These are phyloP conservation scores for Chelonoidis abingdonii DNA, from an alignment of 2,113 vertebrate species.

Conservation along the genomic window DNA sequence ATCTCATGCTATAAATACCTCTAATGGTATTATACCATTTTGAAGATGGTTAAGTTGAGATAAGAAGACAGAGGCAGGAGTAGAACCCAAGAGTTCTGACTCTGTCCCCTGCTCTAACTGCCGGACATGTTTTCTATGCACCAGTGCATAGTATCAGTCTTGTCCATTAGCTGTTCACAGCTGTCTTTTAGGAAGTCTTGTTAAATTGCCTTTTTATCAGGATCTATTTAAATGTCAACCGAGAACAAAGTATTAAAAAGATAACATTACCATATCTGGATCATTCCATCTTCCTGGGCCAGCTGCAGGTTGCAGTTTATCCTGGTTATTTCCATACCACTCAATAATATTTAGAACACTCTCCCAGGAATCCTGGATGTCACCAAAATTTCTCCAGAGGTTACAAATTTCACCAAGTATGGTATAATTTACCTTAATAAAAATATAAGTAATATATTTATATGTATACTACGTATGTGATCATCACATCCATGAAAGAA, in stretches of 20 bases:
- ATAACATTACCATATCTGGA: slow-evolving; percentile 52
- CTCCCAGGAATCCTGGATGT: slow-evolving; percentile 58
- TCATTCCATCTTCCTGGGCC: slow-evolving; percentile 61
- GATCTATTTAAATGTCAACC: neutral
- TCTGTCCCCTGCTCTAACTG: neutral
- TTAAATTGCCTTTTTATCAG: neutral
- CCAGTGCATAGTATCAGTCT: neutral
- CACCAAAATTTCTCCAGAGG: slow-evolving; percentile 58
- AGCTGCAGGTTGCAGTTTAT: slow-evolving; percentile 25
- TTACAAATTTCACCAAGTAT: slow-evolving; percentile 50
- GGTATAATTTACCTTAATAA: slow-evolving; percentile 54
- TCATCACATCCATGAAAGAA: neutral
- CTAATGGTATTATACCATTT: neutral
- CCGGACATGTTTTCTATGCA: neutral
- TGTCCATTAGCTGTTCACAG: neutral
- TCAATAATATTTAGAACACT: slow-evolving; percentile 39
- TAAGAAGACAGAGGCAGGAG: neutral
- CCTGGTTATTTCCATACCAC: slow-evolving; percentile 54
- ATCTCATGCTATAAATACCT: neutral
- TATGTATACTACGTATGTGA: too few species aligned
- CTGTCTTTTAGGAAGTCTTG: neutral
- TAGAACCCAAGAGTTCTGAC: neutral
- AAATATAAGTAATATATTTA: neutral
- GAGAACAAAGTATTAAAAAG: neutral
- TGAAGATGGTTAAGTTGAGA: neutral